phyloP scores from a whole-genome alignment of 2,113 vertebrate species.

The Hypanus sabinus region DNA sequence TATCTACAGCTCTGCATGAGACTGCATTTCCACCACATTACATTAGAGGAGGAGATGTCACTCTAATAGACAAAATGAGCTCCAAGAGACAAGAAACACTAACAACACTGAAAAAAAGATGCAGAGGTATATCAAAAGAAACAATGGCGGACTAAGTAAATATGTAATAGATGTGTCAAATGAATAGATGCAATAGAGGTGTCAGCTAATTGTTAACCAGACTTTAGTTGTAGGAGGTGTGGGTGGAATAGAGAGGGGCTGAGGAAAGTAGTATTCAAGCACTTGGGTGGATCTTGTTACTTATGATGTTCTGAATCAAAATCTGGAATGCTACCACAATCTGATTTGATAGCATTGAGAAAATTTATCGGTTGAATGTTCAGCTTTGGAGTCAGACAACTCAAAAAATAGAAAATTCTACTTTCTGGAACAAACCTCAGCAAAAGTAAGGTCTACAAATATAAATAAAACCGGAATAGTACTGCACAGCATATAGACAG shows the following conservation, averaged over 20 bases:
- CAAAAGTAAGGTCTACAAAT: neutral
- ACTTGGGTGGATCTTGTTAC: neutral
- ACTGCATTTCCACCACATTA: neutral
- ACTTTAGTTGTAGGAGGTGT: neutral
- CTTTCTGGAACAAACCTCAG: neutral
- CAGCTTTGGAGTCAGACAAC: neutral
- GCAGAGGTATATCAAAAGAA: neutral
- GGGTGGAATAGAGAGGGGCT: neutral
- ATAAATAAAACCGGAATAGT: neutral
- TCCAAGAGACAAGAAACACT: neutral
- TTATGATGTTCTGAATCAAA: neutral
- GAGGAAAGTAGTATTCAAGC: neutral
- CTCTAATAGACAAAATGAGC: neutral
- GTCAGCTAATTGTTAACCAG: neutral
- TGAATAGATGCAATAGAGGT: neutral
- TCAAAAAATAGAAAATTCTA: neutral
- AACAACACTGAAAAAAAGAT: neutral
- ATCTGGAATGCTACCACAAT: neutral
- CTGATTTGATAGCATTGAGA: neutral
- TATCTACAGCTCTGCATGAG: neutral
- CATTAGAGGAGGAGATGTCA: neutral
- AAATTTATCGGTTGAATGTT: neutral
- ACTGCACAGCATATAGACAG: neutral
- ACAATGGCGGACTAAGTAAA: neutral
- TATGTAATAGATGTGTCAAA: neutral